Evolutionary conservation across 2,113 vertebrate genomes (phyloP), one percentile per base, ranked within the genome.

Genomic region (Poeciliopsis prolifica): DNA sequence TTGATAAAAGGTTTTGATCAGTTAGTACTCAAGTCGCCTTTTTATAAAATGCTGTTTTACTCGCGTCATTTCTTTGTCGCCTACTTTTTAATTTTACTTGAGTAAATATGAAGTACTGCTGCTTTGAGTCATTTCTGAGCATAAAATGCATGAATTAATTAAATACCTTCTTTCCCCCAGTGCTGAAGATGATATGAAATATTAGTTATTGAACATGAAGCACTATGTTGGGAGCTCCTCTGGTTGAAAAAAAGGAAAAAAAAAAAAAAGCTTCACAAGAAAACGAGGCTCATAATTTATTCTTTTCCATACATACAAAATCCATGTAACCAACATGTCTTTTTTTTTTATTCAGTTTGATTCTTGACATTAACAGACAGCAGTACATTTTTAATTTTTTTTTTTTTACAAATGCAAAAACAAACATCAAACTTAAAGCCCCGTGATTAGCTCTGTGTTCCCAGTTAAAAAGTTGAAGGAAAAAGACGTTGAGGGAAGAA

Each of bases 261-360:
- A 61, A 75, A 31, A 31, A 77, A 17, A 35, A 74, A 28, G 0
- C 26, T 19, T 31, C 7, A 84, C 44, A 61, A 68, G 40, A 77
- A 82, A 79, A 58, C 74, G 88, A 92, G 91, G 94, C 86, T 91
- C 89, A 92, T 93, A 91, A 93, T 90, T 91, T 92, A 88, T 95
- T 95, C 93, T 94, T 94, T 92, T 95, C 93, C 93, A 94, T 94
- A 92, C 93, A 94, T 95, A 95, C 91, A 95, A 94, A 95, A 92
- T 90, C 91, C 86, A 92, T 89, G 88, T 69, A 80, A 91, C 87
- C 86, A 90, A 94, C 85, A 87, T 86, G 85, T 92, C 84, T 90
- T 84, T 89, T 87, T 89, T 72, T 86, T 89, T 91, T 90, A 85
- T 65, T 80, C 69, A 77, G 76, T 92, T 91, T 90, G 88, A 84